Evolutionary conservation across 2,797 vertebrate genomes (phyloP), one percentile per base, ranked within the genome.

Genomic region (Mormyrus proboscirostris): DNA sequence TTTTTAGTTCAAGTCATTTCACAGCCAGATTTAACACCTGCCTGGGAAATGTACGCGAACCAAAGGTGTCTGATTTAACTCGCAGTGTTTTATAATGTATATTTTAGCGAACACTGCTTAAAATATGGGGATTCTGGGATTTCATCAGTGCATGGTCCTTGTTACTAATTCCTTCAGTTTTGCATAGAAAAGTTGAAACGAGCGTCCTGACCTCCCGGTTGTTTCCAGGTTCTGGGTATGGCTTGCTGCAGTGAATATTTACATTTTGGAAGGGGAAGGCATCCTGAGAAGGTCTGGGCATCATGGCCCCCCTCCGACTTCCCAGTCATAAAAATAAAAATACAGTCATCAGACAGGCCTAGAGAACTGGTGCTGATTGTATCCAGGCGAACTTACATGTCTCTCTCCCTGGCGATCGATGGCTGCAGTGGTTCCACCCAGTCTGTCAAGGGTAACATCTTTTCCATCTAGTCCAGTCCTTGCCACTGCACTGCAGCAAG

Each of bases 361-460:
- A 44, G 76, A 82, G 8, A n/a, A 47, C 76, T 47, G 76, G 76
- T 47, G 38, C 76, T 47, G 76, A 19, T 44, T 44, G 76, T 44
- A 47, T 47, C 76, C 4, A 49, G 82, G 82, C 22, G n/a, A 51
- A 51, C 47, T 50, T 85, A 29, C 82, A 86, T 2, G 47, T 53
- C 38, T 49, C 57, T 19, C 59, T 69, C 59, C 19, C 69, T 62
- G 89, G 65, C 94, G 91, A 96, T 96, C 95, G 96, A 96, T 96
- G 95, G 94, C 90, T 88, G 94, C 94, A 94, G 95, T 95, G 94
- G 94, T 96, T 95, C 92, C 88, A 19, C 91, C 91, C 92, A 88
- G 87, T 95, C 95, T 95, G 93, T 92, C 92, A 93, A 95, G 96
- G 95, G 95, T 95, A 96, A 96, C 96, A 96, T 96, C 95, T 96